Evolutionary conservation across 2,113 vertebrate species (phyloP).

Genomic region (Hoplias malabaricus): DNA sequence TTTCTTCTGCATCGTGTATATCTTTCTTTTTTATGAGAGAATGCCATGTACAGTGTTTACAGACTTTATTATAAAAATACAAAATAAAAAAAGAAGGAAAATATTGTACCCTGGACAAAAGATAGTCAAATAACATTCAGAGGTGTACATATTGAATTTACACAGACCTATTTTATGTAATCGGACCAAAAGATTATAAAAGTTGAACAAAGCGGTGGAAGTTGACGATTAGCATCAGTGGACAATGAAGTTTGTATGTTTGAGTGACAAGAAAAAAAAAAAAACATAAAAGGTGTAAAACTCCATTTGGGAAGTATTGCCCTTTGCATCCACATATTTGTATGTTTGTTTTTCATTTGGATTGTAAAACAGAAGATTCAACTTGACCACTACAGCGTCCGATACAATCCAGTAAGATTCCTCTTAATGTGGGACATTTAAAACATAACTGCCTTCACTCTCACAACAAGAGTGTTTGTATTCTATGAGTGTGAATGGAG

Average conservation of each 20-base stretch:
- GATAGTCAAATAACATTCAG: constrained; percentile 22
- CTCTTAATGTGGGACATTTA: background rate
- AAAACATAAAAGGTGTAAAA: background rate
- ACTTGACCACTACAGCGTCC: background rate
- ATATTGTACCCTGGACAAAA: constrained; percentile 24
- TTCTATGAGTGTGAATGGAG: background rate
- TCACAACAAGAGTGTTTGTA: background rate
- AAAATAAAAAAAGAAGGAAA: background rate
- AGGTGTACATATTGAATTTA: constrained; percentile 51
- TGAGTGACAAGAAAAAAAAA: background rate
- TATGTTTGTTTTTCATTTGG: background rate
- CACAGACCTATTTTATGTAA: constrained; percentile 52
- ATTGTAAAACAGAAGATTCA: background rate
- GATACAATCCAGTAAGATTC: background rate
- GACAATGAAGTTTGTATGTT: background rate
- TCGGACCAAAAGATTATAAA: constrained; percentile 69
- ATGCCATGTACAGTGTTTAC: constrained; percentile 63
- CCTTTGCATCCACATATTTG: background rate
- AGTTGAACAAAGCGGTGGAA: constrained; percentile 35
- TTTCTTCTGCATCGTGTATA: constrained; percentile 45
- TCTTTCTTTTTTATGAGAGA: constrained; percentile 47
- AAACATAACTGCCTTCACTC: background rate
- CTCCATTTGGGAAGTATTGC: background rate
- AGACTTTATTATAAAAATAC: constrained; percentile 42
- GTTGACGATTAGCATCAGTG: background rate